These are phyloP conservation scores for Cettia cetti DNA, from an alignment of 2,113 vertebrate genomes.

Conservation along the genomic window DNA sequence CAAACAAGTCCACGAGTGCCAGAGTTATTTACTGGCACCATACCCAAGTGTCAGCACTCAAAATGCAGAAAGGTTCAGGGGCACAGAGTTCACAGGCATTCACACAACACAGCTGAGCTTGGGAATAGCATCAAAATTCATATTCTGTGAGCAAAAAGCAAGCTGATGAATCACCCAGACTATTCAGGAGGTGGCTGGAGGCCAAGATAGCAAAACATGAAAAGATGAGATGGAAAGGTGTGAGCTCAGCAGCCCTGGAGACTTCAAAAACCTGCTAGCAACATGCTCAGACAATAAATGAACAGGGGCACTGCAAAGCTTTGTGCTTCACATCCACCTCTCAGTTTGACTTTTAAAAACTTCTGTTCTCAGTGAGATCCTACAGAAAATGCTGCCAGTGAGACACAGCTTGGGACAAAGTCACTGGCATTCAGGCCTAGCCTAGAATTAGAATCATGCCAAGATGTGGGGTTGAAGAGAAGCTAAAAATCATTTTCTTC, in stretches of 20 bases:
- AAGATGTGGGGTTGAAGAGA: too few species aligned
- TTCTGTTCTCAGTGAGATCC: neutral
- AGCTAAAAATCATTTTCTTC: neutral
- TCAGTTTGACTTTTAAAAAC: neutral
- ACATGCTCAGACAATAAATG: neutral
- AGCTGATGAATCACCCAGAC: neutral
- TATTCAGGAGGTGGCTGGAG: neutral
- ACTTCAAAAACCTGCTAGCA: neutral
- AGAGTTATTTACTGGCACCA: neutral
- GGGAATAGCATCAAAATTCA: neutral
- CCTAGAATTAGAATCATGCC: neutral
- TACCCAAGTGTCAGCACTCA: neutral
- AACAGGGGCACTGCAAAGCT: neutral
- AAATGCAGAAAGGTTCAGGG: neutral
- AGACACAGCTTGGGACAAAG: neutral
- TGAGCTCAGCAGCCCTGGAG: neutral
- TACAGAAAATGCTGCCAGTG: rapidly evolving
- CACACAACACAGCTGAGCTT: neutral
- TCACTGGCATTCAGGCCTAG: neutral
- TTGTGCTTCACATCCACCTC: neutral
- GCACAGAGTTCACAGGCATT: neutral
- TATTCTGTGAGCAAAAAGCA: neutral
- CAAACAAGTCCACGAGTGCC: neutral
- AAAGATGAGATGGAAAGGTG: neutral
- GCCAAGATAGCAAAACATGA: neutral